Evolutionary conservation across 53 echinoderm and acorn worm species (phyloP).

Genomic region (Holothuria leucospilota): DNA sequence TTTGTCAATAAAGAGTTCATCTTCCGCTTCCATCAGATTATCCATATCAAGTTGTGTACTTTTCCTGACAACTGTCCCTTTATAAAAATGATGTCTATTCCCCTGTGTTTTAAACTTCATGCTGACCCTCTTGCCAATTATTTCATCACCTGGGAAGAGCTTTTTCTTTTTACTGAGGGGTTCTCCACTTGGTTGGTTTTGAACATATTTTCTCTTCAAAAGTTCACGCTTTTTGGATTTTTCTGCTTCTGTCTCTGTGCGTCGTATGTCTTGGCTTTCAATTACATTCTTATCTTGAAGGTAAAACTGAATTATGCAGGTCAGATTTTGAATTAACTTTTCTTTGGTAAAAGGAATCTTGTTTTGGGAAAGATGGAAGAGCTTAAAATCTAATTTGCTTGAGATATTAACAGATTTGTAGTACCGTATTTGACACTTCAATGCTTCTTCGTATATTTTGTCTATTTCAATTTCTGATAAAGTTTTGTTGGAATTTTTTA

Average conservation of each 20-base stretch:
- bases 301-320: constrained; percentile 26
- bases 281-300: no score
- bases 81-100: background rate
- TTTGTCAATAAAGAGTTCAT: background rate
- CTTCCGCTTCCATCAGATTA: background rate
- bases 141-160: background rate
- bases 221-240: background rate
- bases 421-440: constrained; percentile 16
- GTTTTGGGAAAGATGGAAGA: constrained; percentile 42
- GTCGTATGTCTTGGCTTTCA: constrained; percentile 7
- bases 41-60: background rate
- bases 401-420: constrained; percentile 50
- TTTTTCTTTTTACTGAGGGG: background rate
- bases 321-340: constrained; percentile 33
- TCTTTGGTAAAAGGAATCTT: constrained; percentile 17
- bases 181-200: background rate
- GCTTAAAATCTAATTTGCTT: constrained; percentile 39
- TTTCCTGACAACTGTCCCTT: background rate
- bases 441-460: background rate
- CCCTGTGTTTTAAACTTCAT: background rate
- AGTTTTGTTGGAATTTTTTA: background rate
- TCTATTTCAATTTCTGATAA: background rate
- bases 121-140: background rate
- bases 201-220: constrained; percentile 21
- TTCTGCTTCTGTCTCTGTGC: background rate